Conservation (phyloP, 2,888 invertebrate species). For the Ectemnius lituratus region DNA sequence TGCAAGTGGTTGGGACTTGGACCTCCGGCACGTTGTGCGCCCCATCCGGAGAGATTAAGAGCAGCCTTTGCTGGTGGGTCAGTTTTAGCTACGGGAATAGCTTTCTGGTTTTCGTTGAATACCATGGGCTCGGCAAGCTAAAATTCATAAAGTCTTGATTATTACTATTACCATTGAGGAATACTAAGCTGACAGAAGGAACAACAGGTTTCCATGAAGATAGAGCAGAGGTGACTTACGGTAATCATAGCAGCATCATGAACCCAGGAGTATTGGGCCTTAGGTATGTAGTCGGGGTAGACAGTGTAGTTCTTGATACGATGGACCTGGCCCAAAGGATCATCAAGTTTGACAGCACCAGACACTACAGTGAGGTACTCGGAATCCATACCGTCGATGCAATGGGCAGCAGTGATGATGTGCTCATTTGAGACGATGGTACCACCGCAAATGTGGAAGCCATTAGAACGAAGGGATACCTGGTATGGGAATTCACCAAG, state of each 20-base stretch:
- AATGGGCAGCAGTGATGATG: slow-evolving; percentile 53
- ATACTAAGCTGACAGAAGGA: too few species aligned
- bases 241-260: slow-evolving; percentile 19
- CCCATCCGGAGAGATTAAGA: slow-evolving; percentile 10
- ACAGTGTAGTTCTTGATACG: background rate
- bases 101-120: background rate
- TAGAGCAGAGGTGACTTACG: background rate
- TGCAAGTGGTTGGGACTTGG: background rate
- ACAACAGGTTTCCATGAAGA: too few species aligned
- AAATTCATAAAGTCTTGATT: too few species aligned
- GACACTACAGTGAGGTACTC: slow-evolving; percentile 20
- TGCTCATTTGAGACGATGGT: slow-evolving; percentile 32
- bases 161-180: too few species aligned
- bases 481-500: slow-evolving; percentile 40
- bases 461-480: slow-evolving; percentile 26
- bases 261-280: background rate
- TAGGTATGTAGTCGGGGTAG: background rate
- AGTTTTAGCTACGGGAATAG: background rate
- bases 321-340: slow-evolving; percentile 14
- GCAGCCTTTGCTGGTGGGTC: background rate
- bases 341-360: slow-evolving; percentile 14
- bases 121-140: too few species aligned
- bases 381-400: slow-evolving; percentile 12
- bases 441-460: slow-evolving; percentile 47
- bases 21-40: background rate